Evolutionary conservation across 2,888 invertebrate genomes (phyloP).

Genomic region (Agonopterix arenella): DNA sequence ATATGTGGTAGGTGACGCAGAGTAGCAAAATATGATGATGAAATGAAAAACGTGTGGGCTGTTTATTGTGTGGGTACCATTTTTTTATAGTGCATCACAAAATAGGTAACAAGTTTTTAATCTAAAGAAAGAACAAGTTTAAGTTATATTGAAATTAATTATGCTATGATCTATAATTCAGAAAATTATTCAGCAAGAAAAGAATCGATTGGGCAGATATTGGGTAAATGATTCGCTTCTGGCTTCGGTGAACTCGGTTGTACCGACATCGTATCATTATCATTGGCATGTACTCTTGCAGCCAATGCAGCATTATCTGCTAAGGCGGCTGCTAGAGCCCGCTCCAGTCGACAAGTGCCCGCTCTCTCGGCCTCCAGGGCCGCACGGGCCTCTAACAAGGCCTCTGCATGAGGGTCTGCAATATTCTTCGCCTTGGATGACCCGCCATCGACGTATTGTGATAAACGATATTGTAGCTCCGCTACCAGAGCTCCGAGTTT

Average conservation of each 20-base stretch:
- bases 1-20: too few relatives aligned
- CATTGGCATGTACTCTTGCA: conserved; percentile 28
- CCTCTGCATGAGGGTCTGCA: conserved; percentile 29
- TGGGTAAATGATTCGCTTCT: conserved; percentile 20
- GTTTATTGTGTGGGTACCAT: background rate
- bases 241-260: conserved; percentile 19
- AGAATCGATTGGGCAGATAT: conserved; percentile 51
- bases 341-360: conserved; percentile 45
- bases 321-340: conserved; percentile 49
- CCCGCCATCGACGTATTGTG: conserved; percentile 14
- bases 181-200: conserved; percentile 53
- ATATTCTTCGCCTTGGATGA: conserved; percentile 13
- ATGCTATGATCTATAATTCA: conserved; percentile 4
- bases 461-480: conserved; percentile 38
- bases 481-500: conserved; percentile 40
- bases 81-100: background rate
- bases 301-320: conserved; percentile 53
- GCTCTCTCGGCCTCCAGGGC: conserved; percentile 51
- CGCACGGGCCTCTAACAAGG: conserved; percentile 39
- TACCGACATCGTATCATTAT: conserved; percentile 8
- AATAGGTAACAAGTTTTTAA: background rate
- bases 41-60: too few relatives aligned
- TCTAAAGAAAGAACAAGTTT: too few relatives aligned
- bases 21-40: too few relatives aligned
- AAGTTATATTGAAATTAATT: too few relatives aligned